Base-by-base conservation (phyloP, 2,888 invertebrate species). In the Drosophila borealis region DNA sequence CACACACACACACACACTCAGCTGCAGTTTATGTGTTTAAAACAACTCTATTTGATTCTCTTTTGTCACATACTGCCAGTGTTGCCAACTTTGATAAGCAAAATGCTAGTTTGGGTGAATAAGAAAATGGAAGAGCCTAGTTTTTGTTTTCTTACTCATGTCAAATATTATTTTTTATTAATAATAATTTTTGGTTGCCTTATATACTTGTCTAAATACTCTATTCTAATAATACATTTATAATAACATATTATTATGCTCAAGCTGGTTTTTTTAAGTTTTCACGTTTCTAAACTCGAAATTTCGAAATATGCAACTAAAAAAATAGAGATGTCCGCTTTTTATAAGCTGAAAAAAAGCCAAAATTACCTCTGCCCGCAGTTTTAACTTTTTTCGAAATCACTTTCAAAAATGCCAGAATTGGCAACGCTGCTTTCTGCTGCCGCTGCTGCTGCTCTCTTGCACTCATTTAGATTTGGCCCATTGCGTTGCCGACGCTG, bases 391-490 rank as follows among this genome's bases (percentile, higher is more conserved):
- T 55, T 57, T 59, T 48, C 29, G 51, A 39, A 53, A 37, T 37
- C 50, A 25, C 25, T 50, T 41, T 41, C 37, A 50, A 36, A 50
- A 50, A 50, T 50, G 34, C 9, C 14, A 55, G 36, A 55, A 55
- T 55, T 45, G 55, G 45, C 55, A 55, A 45, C 55, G 45, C 55
- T 36, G 55, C 9, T 34, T 42, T 44, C 42, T 45, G 41, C 41
- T 41, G 29, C 29, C 1, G 21, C 21, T 39, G 29, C 51, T 29
- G 29, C 3, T 25, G 51, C 37, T 50, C 41, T 41, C 14, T 41
- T 41, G 41, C 41, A 41, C 41, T 41, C 41, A 41, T 41, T 41
- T 17, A 8, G 29, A 29, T 29, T 29, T 29, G 29, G 8, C 29
- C 29, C 29, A 29, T 29, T 29, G 29, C 29, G 29, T 29, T 29